A percentile compares a stretch with the other conserved stretches of the same genome.
These are phyloP conservation scores for Dicycla oo DNA, from an alignment of 2,888 invertebrate species.

Conservation along the genomic window DNA sequence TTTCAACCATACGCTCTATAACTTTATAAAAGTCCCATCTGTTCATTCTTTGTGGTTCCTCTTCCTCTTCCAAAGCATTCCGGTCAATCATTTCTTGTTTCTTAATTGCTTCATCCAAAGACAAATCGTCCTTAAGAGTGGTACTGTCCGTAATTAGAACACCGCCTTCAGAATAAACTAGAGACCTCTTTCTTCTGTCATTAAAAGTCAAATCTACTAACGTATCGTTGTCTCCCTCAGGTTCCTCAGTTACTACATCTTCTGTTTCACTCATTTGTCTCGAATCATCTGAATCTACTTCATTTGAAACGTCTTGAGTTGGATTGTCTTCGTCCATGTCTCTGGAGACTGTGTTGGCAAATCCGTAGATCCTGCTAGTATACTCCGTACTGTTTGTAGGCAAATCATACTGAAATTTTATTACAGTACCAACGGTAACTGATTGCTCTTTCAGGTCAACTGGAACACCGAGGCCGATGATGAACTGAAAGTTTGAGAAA, in stretches of 20 bases:
- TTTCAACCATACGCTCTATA: slow-evolving; percentile 90
- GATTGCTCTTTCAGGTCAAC: slow-evolving; percentile 91
- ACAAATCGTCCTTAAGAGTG: slow-evolving; percentile 73
- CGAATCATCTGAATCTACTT: slow-evolving; percentile 66
- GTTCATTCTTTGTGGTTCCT: slow-evolving; percentile 85
- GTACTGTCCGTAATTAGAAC: slow-evolving; percentile 67
- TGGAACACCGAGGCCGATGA: slow-evolving; percentile 92
- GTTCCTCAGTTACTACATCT: slow-evolving; percentile 55
- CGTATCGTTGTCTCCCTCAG: slow-evolving; percentile 77
- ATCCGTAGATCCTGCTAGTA: slow-evolving; percentile 88
- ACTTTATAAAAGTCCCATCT: slow-evolving; percentile 93
- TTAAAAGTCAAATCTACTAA: slow-evolving; percentile 85
- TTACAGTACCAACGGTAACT: slow-evolving; percentile 92
- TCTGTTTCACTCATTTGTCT: slow-evolving; percentile 66
- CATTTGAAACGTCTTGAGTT: slow-evolving; percentile 64
- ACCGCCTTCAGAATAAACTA: slow-evolving; percentile 83
- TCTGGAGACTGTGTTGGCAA: slow-evolving; percentile 83
- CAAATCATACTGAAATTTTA: slow-evolving; percentile 92
- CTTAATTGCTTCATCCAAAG: slow-evolving; percentile 85
- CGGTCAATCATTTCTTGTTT: slow-evolving; percentile 87
- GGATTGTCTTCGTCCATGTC: slow-evolving; percentile 78
- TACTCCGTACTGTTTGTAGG: slow-evolving; percentile 92
- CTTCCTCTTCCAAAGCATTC: slow-evolving; percentile 72
- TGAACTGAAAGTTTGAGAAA: slow-evolving; percentile 87
- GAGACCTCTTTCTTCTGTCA: slow-evolving; percentile 78